Conservation (phyloP, 2,797 vertebrate species). For the Mormyrops boulengeri region DNA sequence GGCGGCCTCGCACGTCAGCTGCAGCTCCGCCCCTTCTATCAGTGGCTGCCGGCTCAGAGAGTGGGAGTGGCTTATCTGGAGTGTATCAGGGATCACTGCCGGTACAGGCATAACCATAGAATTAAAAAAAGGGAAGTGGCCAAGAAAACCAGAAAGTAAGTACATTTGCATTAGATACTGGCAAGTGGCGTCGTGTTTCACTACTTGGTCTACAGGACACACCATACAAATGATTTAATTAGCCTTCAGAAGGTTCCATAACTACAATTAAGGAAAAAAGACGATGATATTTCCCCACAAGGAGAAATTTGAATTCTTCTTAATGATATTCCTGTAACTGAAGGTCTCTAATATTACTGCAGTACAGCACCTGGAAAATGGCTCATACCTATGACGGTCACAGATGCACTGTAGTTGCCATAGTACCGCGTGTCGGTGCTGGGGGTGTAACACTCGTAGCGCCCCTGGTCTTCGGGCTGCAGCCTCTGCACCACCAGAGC, state of each 20-base stretch:
- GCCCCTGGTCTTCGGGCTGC: slow-evolving; percentile 69
- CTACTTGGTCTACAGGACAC: background rate
- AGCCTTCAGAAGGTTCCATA: background rate
- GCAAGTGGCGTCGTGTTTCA: slow-evolving; percentile 1
- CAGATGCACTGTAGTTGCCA: slow-evolving; percentile 74
- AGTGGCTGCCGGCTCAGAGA: slow-evolving; percentile 58
- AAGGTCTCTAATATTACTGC: slow-evolving; percentile 19
- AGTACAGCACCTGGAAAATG: background rate
- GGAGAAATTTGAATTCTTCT: slow-evolving; percentile 12
- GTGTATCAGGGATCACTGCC: slow-evolving; percentile 74
- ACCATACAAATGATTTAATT: background rate
- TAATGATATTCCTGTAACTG: background rate
- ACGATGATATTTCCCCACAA: background rate
- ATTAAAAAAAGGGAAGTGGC: slow-evolving; percentile 28
- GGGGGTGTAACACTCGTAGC: slow-evolving; percentile 82
- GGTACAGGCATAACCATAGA: background rate
- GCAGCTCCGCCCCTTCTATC: slow-evolving; percentile 69
- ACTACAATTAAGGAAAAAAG: background rate
- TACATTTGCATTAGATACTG: background rate
- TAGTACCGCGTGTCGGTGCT: slow-evolving; percentile 72
- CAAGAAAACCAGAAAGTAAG: slow-evolving; percentile 21
- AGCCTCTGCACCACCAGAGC: slow-evolving; percentile 68
- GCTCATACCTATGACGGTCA: slow-evolving; percentile 68
- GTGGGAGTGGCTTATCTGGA: slow-evolving; percentile 66
- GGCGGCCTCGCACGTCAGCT: slow-evolving; percentile 63